Base-by-base conservation (phyloP, 2,888 invertebrate genomes). In the Catotricha subobsoleta region DNA sequence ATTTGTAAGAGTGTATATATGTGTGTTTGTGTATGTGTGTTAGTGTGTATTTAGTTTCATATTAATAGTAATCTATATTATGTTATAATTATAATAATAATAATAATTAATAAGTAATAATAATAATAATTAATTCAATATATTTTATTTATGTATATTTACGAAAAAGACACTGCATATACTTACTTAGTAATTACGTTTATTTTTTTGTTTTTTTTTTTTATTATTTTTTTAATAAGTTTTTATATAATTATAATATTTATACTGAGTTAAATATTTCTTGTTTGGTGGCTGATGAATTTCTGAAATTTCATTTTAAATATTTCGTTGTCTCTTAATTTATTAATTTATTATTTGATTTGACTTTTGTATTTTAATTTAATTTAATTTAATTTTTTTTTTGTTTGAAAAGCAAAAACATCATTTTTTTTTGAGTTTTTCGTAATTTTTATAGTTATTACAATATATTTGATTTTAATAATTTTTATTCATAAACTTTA, bases 201-300 rank as follows among this genome's bases (percentile, higher is more conserved):
- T 29, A n/a, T n/a, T 16, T 15, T 30, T 9, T 30, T 30, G 12
- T 34, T 34, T 20, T 33, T 33, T 10, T 19, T 31, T 10, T 3
- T 8, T 28, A n/a, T 30, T 30, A 30, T 7, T 30, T 16, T 16
- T 30, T 19, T 33, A 35, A 34, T 28, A 18, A 36, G 35, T 29
- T 15, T 37, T 48, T 48, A 48, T 50, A 50, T 50, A 49, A 49
- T 50, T 49, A 48, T 49, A 48, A 49, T 49, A 50, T n/a, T n/a
- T n/a, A n/a, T n/a, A n/a, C n/a, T n/a, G n/a, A n/a, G n/a, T n/a
- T n/a, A n/a, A n/a, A n/a, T n/a, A n/a, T n/a, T n/a, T n/a, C n/a
- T n/a, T n/a, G n/a, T n/a, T 25, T 25, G 25, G 7, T 25, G 7
- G 25, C 6, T 6, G 25, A 25, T 8, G 25, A 25, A 10, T 10